Evolutionary conservation across 2,797 vertebrate genomes (phyloP), one percentile per base, ranked within the genome.

Genomic region (Spinibarbus caldwelli): DNA sequence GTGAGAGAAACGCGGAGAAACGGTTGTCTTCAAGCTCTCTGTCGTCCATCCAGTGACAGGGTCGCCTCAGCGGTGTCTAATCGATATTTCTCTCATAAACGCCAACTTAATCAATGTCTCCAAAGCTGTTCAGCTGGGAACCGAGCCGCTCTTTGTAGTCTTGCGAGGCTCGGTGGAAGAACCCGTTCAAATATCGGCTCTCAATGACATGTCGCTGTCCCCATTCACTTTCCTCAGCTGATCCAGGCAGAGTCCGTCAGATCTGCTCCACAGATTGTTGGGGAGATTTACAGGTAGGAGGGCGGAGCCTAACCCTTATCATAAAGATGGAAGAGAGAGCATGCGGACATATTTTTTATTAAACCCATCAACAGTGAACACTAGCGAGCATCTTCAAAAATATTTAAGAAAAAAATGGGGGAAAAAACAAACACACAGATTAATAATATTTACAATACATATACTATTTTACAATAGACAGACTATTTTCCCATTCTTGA

Each of bases 281-380:
- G 89, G 87, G 88, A 92, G 92, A 93, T 94, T 93, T 93, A 94
- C 94, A 95, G 95, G 95, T 96, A 93, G 92, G 91, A 86, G 90
- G 95, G 95, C 90, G 94, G 94, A 91, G 94, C 93, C 45, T 90
- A 66, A 86, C 89, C 92, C 91, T 91, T 91, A 93, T 90, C 91
- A 94, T 92, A 93, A 92, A 93, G 91, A 94, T 77, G 88, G 91
- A 29, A 36, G 21, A 67, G 59, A 47, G 43, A 41, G 52, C 36
- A n/a, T 41, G n/a, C 7, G 47, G 19, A 54, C 38, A 41, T 78
- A 3, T 26, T 38, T 10, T 38, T 41, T 41, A 78, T 78, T 59
- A 29, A 59, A 62, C 76, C 5, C 54, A 41, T 59, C 36, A 59
- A 38, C 31, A 73, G 26, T 45, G 17, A 26, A 73, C 17, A 76